Evolutionary conservation across 2,888 invertebrate species (phyloP).

Genomic region (Linnaemya vulpina): DNA sequence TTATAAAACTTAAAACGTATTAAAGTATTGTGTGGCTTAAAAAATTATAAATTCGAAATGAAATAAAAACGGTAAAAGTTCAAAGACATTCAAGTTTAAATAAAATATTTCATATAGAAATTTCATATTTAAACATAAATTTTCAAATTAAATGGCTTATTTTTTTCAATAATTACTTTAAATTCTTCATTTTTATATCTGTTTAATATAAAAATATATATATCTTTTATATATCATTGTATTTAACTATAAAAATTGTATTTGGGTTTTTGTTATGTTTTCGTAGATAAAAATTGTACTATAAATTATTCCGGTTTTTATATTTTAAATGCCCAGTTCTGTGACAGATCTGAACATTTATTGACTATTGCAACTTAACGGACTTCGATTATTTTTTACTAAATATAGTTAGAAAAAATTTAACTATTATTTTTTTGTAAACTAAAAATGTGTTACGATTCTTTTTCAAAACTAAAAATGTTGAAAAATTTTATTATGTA

Average conservation of each 20-base stretch:
- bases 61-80: constrained; percentile 30
- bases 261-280: constrained; percentile 65
- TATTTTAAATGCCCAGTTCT: constrained; percentile 60
- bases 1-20: constrained; percentile 43
- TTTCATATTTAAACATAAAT: constrained; percentile 15
- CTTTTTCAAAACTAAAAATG: constrained; percentile 58
- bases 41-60: constrained; percentile 53
- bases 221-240: constrained; percentile 44
- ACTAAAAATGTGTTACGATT: constrained; percentile 35
- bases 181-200: constrained; percentile 70
- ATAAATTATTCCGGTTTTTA: constrained; percentile 83
- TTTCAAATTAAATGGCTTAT: constrained; percentile 56
- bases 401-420: constrained; percentile 59
- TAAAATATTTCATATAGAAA: constrained; percentile 9
- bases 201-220: constrained; percentile 83
- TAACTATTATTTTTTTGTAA: constrained; percentile 51
- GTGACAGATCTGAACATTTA: constrained; percentile 72
- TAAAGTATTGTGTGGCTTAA: constrained; percentile 67
- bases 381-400: constrained; percentile 72
- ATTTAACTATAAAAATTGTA: constrained; percentile 73
- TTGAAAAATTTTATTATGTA: constrained; percentile 51
- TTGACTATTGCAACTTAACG: constrained; percentile 83
- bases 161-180: constrained; percentile 65
- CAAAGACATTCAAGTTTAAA: constrained; percentile 7
- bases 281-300: constrained; percentile 81